These are phyloP conservation scores for Anoplolepis gracilipes DNA, from an alignment of 1,140 invertebrate genomes.

Conservation along the genomic window DNA sequence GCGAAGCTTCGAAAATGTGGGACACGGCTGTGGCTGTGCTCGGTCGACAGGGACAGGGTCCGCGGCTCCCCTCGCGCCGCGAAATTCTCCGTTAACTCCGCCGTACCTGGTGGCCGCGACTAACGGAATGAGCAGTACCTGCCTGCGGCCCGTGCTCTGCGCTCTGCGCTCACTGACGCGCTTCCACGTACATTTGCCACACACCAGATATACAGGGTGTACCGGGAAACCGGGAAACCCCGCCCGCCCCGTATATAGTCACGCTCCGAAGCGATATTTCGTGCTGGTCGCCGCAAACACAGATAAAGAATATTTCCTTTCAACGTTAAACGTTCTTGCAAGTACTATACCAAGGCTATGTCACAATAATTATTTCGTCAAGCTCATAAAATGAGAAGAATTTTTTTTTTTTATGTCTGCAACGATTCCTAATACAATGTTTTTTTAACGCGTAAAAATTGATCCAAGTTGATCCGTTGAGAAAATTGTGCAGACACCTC, in stretches of 20 bases:
- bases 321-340: neutral
- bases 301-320: slow-evolving; percentile 2
- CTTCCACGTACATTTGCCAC: slow-evolving; percentile 45
- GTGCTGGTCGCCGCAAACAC: neutral
- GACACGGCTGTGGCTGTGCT: slow-evolving; percentile 73
- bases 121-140: slow-evolving; percentile 80
- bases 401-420: neutral
- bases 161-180: slow-evolving; percentile 68
- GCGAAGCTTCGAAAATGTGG: slow-evolving; percentile 82
- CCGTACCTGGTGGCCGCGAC: slow-evolving; percentile 73
- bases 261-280: slow-evolving; percentile 5
- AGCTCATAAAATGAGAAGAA: neutral
- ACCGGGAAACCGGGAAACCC: slow-evolving; percentile 46
- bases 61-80: slow-evolving; percentile 65
- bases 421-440: neutral
- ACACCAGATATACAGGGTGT: slow-evolving; percentile 50
- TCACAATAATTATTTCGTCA: neutral
- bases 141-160: no score
- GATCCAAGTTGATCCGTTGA: neutral
- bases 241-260: neutral
- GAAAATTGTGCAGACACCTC: neutral
- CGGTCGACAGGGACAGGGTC: slow-evolving; percentile 48
- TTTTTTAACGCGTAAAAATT: neutral
- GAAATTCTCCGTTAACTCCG: slow-evolving; percentile 81
- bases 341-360: neutral